Evolutionary conservation across 2,797 vertebrate genomes (phyloP), one percentile per base, ranked within the genome.

Genomic region (Apogon hyalosoma): DNA sequence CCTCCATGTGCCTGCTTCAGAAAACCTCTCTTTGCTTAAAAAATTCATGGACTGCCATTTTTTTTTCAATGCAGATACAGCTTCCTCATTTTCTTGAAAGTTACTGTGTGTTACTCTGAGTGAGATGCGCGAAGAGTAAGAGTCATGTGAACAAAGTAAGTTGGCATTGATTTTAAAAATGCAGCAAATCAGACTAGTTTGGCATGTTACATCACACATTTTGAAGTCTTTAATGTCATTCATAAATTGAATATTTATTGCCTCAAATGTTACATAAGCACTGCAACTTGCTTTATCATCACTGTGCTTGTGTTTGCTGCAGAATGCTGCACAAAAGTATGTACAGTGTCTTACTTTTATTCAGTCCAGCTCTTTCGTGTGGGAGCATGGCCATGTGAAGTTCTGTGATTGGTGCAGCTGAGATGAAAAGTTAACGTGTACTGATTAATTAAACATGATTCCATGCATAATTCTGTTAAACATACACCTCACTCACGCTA

Each of bases 391-490:
- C 6, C 7, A 16, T 16, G 38, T 31, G 48, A n/a, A 33, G 40
- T 9, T 40, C 38, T 49, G 55, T 52, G 39, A 71, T 14, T 33
- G 55, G 11, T 45, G 28, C 42, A 36, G 11, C 64, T 53, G 28
- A 76, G 73, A 74, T 64, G 43, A 60, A 42, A 71, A 70, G 50
- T 70, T 65, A 48, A 54, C 69, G 76, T 54, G 42, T 40, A 47
- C 33, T 38, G 50, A 69, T 84, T 56, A 84, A 86, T 89, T 83
- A 89, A 80, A 86, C 71, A 87, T 82, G 61, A 71, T 75, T 49
- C 40, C 55, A 68, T 86, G 56, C 62, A 84, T 73, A 73, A 85
- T 84, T 83, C 53, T 73, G 56, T 57, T 42, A 51, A 61, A 73
- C 58, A 43, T 15, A 45, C 63, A 66, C 52, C 48, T 58, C 43